These are phyloP conservation scores for Montifringilla adamsi DNA, from an alignment of 2,113 vertebrate species.

Conservation along the genomic window DNA sequence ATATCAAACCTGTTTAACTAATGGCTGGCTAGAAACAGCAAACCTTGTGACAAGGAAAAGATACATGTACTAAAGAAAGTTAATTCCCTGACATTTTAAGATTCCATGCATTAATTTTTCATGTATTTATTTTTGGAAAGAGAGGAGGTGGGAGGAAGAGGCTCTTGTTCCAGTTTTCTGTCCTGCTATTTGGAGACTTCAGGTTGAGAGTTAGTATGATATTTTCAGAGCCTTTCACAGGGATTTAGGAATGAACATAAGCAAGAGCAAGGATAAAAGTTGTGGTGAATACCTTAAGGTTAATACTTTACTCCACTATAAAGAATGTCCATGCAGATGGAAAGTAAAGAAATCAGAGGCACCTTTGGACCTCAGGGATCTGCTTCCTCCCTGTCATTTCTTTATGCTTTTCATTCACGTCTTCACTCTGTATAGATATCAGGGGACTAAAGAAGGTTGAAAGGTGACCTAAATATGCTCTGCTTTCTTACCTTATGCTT, in stretches of 20 bases:
- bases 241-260: neutral
- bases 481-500: neutral
- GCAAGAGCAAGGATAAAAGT: neutral
- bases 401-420: neutral
- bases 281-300: neutral
- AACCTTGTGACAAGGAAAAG: neutral
- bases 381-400: neutral
- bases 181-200: constrained; percentile 37
- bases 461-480: constrained; percentile 15
- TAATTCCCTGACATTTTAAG: neutral
- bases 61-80: neutral
- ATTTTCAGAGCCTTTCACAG: constrained; percentile 28
- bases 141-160: constrained; percentile 9
- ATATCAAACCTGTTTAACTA: neutral
- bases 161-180: constrained; percentile 37
- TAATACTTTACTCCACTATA: neutral
- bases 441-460: neutral
- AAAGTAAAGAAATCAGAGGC: neutral
- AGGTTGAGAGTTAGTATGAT: neutral
- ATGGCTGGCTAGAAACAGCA: neutral
- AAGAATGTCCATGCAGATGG: neutral
- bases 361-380: neutral
- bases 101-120: constrained; percentile 34
- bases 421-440: neutral
- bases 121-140: constrained; percentile 45